Percentiles rank a stretch among this genome's conserved stretches.
Conservation (phyloP, 2,113 vertebrate genomes). For the Archocentrus centrarchus region DNA sequence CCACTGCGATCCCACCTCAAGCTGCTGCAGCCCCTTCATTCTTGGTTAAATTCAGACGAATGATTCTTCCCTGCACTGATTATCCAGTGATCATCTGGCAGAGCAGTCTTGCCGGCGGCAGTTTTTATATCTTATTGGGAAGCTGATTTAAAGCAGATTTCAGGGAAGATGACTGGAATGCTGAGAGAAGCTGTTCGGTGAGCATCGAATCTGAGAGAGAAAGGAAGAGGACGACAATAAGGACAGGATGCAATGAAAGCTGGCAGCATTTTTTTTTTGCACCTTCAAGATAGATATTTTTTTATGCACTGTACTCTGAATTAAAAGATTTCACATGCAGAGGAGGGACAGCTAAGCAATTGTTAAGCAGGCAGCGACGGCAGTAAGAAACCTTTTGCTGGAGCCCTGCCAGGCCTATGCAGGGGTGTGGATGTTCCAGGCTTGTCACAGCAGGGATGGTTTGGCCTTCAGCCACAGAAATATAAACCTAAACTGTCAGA, state of each 20-base stretch:
- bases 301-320: neutral
- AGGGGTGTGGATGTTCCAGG: conserved; percentile 45
- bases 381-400: conserved; percentile 44
- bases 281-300: neutral
- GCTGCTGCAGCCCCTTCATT: conserved; percentile 2
- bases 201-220: neutral
- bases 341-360: neutral
- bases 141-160: conserved; percentile 45
- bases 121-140: conserved; percentile 22
- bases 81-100: conserved; percentile 45
- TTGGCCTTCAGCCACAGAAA: conserved; percentile 38
- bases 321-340: conserved; percentile 2
- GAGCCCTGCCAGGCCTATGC: conserved; percentile 57
- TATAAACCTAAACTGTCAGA: conserved; percentile 7
- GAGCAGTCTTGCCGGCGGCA: neutral
- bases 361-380: conserved; percentile 40
- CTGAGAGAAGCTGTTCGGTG: conserved; percentile 19
- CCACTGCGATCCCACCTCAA: neutral
- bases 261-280: neutral
- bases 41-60: conserved; percentile 37
- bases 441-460: conserved; percentile 25
- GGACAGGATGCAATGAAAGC: neutral
- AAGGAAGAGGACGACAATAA: neutral
- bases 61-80: conserved; percentile 12
- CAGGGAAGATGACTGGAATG: conserved; percentile 13